Base-by-base conservation (phyloP, 2,797 vertebrate species). In the Macroramphosus scolopax region DNA sequence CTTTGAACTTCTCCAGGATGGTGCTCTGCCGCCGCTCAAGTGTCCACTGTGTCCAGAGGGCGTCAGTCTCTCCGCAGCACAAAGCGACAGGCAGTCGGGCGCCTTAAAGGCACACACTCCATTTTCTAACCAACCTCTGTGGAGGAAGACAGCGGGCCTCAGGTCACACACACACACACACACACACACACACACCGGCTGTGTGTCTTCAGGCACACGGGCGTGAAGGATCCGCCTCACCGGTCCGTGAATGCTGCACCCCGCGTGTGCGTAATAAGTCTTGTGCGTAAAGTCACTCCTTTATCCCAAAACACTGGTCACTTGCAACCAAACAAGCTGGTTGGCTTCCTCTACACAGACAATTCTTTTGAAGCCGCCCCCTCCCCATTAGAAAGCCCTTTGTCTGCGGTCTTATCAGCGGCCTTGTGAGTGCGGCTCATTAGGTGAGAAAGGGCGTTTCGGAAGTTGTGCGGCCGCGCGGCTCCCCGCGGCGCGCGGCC, bases 91-190 rank as follows among this genome's bases (percentile, higher is more conserved):
- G 80, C 82, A 68, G 82, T 63, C 78, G 59, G 75, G 75, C 81
- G 84, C 84, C 88, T 90, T 89, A 89, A 89, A 90, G 89, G 78
- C 72, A 78, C 84, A 87, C 72, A 25, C 71, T 82, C 83, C 78
- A 74, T 85, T 88, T 81, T 74, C 65, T 43, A 4, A 1, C 43
- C 44, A 32, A 31, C 28, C 42, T 71, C 51, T 60, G 64, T 11
- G 59, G 39, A 63, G 58, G 31, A 47, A 31, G 33, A 46, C 48
- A 25, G 57, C 54, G 63, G 58, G 62, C 40, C 68, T 53, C 63
- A 13, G 77, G 75, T 64, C 38, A 37, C 32, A 14, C 39, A 31
- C 42, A n/a, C 11, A 8, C 40, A 10, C 15, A 6, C 6, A 25
- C 73, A 51, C 52, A 46, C 40, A 45, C 37, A 22, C 36, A 33